Percentiles rank a stretch among this genome's conserved stretches.
phyloP scores from a whole-genome alignment of 2,888 invertebrate genomes.

The Eurytoma californica region DNA sequence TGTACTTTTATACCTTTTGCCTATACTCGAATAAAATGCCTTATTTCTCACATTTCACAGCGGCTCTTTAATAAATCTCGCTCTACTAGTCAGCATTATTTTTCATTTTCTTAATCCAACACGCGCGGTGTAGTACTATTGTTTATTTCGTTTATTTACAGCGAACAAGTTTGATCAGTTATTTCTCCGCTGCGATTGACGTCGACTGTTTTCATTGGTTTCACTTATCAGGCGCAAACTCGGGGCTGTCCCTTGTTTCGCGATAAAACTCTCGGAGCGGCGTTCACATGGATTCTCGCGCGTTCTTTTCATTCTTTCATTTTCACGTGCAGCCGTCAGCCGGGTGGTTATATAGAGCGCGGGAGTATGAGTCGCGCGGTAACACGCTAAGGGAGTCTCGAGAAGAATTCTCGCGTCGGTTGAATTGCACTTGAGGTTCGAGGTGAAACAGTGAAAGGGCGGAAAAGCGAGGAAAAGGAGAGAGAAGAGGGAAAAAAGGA shows the following conservation, averaged over 20 bases:
- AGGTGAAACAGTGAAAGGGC: conserved; percentile 52
- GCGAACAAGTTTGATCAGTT: background rate
- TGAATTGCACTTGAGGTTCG: conserved; percentile 61
- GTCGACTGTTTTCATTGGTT: conserved; percentile 30
- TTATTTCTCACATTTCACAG: background rate
- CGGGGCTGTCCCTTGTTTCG: conserved; percentile 23
- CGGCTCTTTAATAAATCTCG: too few relatives aligned
- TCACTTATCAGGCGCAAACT: conserved; percentile 40
- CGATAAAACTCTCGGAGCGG: conserved; percentile 7
- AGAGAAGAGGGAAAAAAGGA: conserved; percentile 1
- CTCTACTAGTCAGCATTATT: background rate
- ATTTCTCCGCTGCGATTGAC: background rate
- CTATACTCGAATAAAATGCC: background rate
- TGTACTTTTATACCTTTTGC: background rate
- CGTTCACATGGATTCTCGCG: conserved; percentile 26
- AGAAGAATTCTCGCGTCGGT: conserved; percentile 66
- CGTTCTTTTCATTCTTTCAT: conserved; percentile 25
- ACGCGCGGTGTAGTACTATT: background rate
- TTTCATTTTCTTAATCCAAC: background rate
- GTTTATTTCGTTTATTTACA: too few relatives aligned
- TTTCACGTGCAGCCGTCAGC: conserved; percentile 24
- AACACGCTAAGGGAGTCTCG: conserved; percentile 54
- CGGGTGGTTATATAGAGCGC: background rate
- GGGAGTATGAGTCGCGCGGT: conserved; percentile 1
- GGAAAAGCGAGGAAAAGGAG: background rate